phyloP scores from a whole-genome alignment of 2,888 invertebrate genomes.

The Drosophila siamana region DNA sequence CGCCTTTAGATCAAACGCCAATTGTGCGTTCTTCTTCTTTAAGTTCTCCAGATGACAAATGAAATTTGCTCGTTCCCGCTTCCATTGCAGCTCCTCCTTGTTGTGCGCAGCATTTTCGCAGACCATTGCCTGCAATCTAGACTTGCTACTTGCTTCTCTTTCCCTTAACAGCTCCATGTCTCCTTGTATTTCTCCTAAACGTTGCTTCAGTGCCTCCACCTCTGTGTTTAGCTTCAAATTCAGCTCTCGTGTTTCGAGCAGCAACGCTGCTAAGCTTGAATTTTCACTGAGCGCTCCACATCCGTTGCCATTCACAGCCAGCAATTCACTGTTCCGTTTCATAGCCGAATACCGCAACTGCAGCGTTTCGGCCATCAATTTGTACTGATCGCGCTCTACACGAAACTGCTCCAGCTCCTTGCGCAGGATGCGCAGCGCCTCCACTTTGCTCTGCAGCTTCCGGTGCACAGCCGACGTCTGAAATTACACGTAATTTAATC shows the following conservation, averaged over 20 bases:
- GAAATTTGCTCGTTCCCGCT: constrained; percentile 83
- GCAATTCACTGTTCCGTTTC: constrained; percentile 83
- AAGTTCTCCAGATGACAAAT: constrained; percentile 84
- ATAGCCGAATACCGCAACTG: constrained; percentile 87
- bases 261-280: constrained; percentile 87
- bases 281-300: constrained; percentile 68
- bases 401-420: constrained; percentile 92
- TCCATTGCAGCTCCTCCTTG: constrained; percentile 83
- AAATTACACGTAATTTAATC: constrained; percentile 11
- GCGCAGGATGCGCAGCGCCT: constrained; percentile 92
- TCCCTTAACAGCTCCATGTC: constrained; percentile 89
- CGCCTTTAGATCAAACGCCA: constrained; percentile 91
- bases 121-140: constrained; percentile 47
- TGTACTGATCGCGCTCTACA: constrained; percentile 92
- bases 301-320: constrained; percentile 52
- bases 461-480: constrained; percentile 89
- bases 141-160: constrained; percentile 62
- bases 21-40: constrained; percentile 88
- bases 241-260: constrained; percentile 87
- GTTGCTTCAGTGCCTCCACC: constrained; percentile 90
- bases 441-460: constrained; percentile 92
- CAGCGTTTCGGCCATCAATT: constrained; percentile 92
- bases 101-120: constrained; percentile 54
- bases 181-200: constrained; percentile 89
- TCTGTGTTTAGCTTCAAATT: constrained; percentile 87